Evolutionary conservation across 1,140 invertebrate genomes (phyloP).

Genomic region (Mylabris phalerata): DNA sequence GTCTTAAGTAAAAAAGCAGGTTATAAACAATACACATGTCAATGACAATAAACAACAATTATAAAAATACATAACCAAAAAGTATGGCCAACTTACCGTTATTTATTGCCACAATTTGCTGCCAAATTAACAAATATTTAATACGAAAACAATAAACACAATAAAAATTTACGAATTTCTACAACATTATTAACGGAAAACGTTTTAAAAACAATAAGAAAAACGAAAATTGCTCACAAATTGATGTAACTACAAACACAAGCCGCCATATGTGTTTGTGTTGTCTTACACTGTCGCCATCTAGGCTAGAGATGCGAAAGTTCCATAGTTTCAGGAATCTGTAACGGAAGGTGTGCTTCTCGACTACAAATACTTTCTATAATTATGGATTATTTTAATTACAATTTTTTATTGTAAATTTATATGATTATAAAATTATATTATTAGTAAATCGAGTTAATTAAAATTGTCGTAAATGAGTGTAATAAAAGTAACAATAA

Average conservation of each 20-base stretch:
- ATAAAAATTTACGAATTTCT: conserved; percentile 5
- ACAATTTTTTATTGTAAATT: too few species aligned
- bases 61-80: conserved; percentile 27
- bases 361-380: too few species aligned
- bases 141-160: conserved; percentile 3
- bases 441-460: too few species aligned
- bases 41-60: conserved; percentile 19
- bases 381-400: too few species aligned
- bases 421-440: too few species aligned
- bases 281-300: conserved; percentile 1
- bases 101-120: conserved; percentile 6
- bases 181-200: neutral
- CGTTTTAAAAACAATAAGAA: neutral
- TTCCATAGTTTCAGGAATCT: too few species aligned
- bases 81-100: conserved; percentile 22
- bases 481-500: too few species aligned
- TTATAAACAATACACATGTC: conserved; percentile 23
- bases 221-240: conserved; percentile 8
- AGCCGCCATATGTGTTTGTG: conserved; percentile 21
- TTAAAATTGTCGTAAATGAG: too few species aligned
- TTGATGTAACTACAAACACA: conserved; percentile 7
- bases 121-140: neutral
- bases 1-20: neutral
- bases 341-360: too few species aligned
- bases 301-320: neutral